phyloP scores from a whole-genome alignment of 2,113 vertebrate species.

The Oncorhynchus nerka region DNA sequence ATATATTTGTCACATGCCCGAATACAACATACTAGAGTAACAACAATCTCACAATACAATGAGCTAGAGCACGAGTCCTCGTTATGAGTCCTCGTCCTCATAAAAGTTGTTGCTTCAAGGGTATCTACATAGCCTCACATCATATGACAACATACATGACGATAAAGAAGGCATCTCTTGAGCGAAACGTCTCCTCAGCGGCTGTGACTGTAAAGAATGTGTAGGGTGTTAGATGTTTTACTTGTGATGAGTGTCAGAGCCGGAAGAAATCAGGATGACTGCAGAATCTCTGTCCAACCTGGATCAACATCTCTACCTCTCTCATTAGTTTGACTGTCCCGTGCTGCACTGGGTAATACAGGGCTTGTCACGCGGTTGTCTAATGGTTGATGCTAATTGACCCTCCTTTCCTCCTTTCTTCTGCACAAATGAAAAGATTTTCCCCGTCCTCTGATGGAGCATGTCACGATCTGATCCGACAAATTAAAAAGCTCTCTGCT shows the following conservation, averaged over 20 bases:
- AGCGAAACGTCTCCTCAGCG: background rate
- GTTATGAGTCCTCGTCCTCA: no score
- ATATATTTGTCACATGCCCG: no score
- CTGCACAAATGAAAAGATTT: conserved; percentile 78
- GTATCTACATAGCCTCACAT: no score
- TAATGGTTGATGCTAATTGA: conserved; percentile 82
- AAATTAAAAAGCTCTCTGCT: conserved; percentile 81
- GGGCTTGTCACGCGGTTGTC: conserved; percentile 76
- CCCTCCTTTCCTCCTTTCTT: conserved; percentile 71
- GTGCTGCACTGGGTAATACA: conserved; percentile 58
- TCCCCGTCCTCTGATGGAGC: conserved; percentile 71
- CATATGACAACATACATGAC: background rate
- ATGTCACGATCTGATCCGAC: conserved; percentile 79
- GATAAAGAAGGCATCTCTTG: background rate
- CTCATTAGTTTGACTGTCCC: conserved; percentile 78
- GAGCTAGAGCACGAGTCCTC: background rate
- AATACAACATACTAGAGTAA: no score
- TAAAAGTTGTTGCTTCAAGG: no score
- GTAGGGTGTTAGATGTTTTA: conserved; percentile 10
- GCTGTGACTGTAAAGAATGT: background rate
- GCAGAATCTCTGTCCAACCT: conserved; percentile 60
- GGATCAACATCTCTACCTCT: conserved; percentile 63
- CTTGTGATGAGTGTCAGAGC: conserved; percentile 60
- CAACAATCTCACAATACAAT: no score
- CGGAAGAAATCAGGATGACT: conserved; percentile 25